Conservation (phyloP, 1,140 invertebrate species). For the Apocrypta bakeri region DNA sequence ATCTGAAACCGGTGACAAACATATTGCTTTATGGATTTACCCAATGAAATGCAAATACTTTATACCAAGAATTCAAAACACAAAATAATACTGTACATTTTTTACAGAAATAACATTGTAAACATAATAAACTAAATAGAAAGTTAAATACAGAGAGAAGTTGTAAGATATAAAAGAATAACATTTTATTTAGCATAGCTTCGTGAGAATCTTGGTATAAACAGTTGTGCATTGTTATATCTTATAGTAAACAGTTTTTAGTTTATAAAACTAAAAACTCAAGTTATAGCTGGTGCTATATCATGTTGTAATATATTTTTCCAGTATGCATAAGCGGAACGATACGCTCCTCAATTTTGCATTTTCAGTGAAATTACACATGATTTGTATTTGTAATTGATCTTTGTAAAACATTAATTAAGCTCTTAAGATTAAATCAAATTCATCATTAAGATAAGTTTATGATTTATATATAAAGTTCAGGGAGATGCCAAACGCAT, state of each 20-base stretch:
- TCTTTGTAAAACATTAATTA: conserved; percentile 37
- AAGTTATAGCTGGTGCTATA: conserved; percentile 52
- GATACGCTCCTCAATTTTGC: conserved; percentile 46
- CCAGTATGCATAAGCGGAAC: conserved; percentile 43
- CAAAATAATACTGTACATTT: conserved; percentile 45
- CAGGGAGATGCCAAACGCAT: conserved; percentile 47
- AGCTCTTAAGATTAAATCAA: conserved; percentile 27
- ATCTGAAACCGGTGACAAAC: conserved; percentile 46
- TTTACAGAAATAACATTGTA: conserved; percentile 48
- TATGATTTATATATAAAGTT: conserved; percentile 34
- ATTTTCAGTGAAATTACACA: conserved; percentile 45
- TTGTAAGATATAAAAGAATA: conserved; percentile 39
- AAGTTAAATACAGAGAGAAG: conserved; percentile 25
- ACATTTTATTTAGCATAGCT: conserved; percentile 33
- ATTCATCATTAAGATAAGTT: conserved; percentile 22
- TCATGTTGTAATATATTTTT: conserved; percentile 52
- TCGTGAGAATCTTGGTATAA: conserved; percentile 41
- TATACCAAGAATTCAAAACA: conserved; percentile 36
- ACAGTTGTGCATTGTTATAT: conserved; percentile 35
- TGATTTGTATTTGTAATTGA: conserved; percentile 49
- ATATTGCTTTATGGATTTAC: conserved; percentile 46
- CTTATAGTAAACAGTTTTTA: conserved; percentile 47
- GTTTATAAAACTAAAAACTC: conserved; percentile 53
- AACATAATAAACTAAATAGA: conserved; percentile 30
- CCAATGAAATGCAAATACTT: conserved; percentile 28